These are phyloP conservation scores for Zelostemma sp. DNA, from an alignment of 1,140 invertebrate species.

Conservation along the genomic window DNA sequence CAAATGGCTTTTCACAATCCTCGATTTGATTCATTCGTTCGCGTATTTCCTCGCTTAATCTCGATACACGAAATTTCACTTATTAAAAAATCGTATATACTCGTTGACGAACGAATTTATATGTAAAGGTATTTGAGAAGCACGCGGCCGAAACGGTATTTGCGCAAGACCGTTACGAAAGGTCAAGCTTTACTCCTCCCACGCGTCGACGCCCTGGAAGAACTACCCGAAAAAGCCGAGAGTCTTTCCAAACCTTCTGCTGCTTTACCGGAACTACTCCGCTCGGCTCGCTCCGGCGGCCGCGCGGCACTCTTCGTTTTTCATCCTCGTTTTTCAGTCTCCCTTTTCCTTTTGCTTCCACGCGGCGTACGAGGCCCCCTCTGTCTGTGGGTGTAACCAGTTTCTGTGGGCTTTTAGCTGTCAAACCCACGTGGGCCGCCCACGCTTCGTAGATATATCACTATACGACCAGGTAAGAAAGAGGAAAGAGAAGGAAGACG, in stretches of 20 bases:
- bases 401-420: slow-evolving; percentile 66
- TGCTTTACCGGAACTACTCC: neutral
- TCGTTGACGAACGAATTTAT: neutral
- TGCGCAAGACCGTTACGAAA: slow-evolving; percentile 38
- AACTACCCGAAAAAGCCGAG: slow-evolving; percentile 11
- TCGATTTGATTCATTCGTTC: neutral
- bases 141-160: slow-evolving; percentile 22
- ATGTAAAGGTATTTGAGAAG: neutral
- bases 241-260: slow-evolving; percentile 12
- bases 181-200: slow-evolving; percentile 35
- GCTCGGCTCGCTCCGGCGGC: neutral
- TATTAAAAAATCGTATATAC: neutral
- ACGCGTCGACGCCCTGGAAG: slow-evolving; percentile 10
- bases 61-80: slow-evolving; percentile 2
- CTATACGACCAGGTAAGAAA: slow-evolving; percentile 39
- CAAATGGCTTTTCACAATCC: slow-evolving; percentile 3
- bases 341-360: slow-evolving; percentile 4
- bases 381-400: slow-evolving; percentile 66
- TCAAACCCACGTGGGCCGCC: slow-evolving; percentile 69
- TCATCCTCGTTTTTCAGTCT: neutral
- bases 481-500: slow-evolving; percentile 21
- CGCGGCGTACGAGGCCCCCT: neutral
- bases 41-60: neutral
- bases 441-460: slow-evolving; percentile 57
- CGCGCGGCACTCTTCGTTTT: neutral